These are phyloP conservation scores for Linnaemya vulpina DNA, from an alignment of 2,888 invertebrate genomes.

Conservation along the genomic window DNA sequence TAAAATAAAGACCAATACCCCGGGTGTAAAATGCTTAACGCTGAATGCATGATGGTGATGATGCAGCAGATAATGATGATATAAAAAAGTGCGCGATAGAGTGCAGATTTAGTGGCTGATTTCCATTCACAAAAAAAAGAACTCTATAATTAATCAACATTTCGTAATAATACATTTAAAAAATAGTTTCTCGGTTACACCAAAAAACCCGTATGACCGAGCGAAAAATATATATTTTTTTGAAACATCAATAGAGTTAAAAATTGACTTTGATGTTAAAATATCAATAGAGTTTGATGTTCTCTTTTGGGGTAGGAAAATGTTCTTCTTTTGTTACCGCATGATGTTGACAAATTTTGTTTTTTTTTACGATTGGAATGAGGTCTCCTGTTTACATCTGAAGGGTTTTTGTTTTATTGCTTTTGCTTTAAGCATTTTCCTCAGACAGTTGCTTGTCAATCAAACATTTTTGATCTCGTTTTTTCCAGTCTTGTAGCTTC, in stretches of 20 bases:
- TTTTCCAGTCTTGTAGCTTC: not conserved
- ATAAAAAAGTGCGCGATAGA: not conserved
- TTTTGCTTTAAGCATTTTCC: slow-evolving; percentile 19
- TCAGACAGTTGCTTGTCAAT: slow-evolving; percentile 55
- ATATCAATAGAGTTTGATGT: not conserved
- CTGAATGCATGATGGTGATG: slow-evolving; percentile 20
- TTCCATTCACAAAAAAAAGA: slow-evolving; percentile 12
- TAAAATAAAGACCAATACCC: slow-evolving; percentile 20
- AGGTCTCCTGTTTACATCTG: slow-evolving; percentile 59
- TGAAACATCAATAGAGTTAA: not conserved
- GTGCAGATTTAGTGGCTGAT: slow-evolving; percentile 9
- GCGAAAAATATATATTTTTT: slow-evolving; percentile 23
- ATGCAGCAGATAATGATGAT: slow-evolving; percentile 20
- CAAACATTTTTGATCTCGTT: slow-evolving; percentile 47
- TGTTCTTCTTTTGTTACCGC: slow-evolving; percentile 6
- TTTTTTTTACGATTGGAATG: slow-evolving; percentile 33
- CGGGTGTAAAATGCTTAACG: not conserved
- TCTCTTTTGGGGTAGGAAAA: slow-evolving; percentile 41
- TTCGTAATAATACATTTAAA: slow-evolving; percentile 23
- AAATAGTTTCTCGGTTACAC: slow-evolving; percentile 10
- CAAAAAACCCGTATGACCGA: slow-evolving; percentile 40
- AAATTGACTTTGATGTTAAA: not conserved
- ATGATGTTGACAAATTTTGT: slow-evolving; percentile 69
- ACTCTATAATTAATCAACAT: slow-evolving; percentile 54
- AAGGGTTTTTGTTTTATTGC: slow-evolving; percentile 37